phyloP scores from a whole-genome alignment of 1,140 invertebrate species.

The Lycorma delicatula region DNA sequence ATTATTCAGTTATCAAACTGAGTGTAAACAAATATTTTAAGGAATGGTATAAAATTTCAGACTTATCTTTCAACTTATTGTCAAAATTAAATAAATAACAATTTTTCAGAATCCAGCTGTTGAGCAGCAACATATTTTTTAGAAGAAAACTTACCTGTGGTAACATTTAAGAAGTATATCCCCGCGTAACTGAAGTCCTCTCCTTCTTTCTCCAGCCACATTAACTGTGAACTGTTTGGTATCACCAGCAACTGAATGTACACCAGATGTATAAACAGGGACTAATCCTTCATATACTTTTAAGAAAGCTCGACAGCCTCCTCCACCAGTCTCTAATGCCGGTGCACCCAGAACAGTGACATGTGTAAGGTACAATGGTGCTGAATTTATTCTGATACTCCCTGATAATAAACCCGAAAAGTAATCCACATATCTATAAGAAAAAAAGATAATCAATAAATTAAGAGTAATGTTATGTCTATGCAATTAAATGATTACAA shows the following conservation, averaged over 20 bases:
- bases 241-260: slow-evolving; percentile 59
- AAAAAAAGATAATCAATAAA: slow-evolving; percentile 8
- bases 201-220: slow-evolving; percentile 47
- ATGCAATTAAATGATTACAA: too few species aligned
- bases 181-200: slow-evolving; percentile 67
- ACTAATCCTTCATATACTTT: slow-evolving; percentile 78
- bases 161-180: slow-evolving; percentile 88
- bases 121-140: neutral
- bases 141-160: slow-evolving; percentile 48
- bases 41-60: too few species aligned
- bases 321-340: slow-evolving; percentile 51
- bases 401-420: slow-evolving; percentile 85
- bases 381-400: slow-evolving; percentile 75
- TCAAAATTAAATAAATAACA: neutral
- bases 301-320: slow-evolving; percentile 66
- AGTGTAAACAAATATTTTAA: too few species aligned
- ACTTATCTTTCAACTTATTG: neutral
- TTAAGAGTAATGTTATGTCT: neutral
- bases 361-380: slow-evolving; percentile 76
- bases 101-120: neutral
- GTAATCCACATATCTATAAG: slow-evolving; percentile 77
- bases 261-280: slow-evolving; percentile 75
- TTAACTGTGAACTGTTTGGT: slow-evolving; percentile 58
- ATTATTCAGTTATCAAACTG: too few species aligned
- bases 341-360: slow-evolving; percentile 77